Percentiles rank a stretch among this genome's conserved stretches.
Conservation (phyloP, 1,140 invertebrate genomes). For the Dinoponera quadriceps region DNA sequence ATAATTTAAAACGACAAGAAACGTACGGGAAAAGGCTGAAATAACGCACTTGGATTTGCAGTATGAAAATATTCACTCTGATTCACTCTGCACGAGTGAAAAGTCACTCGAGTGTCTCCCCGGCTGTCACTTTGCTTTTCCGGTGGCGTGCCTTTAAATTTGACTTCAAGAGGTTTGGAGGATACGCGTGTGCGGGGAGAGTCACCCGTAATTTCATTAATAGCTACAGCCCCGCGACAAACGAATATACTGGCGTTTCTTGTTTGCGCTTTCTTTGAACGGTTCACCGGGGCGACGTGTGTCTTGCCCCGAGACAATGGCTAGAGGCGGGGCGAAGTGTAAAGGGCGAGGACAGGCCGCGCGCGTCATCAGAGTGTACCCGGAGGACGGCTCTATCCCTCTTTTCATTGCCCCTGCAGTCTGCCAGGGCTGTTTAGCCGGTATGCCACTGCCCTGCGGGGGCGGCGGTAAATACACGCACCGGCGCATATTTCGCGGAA, state of each 20-base stretch:
- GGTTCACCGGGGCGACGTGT: not conserved
- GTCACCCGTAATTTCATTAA: too few relatives aligned
- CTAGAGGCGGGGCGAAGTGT: not conserved
- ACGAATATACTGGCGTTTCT: not conserved
- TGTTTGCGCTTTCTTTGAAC: not conserved
- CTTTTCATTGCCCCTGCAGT: not conserved
- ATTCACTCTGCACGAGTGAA: too few relatives aligned
- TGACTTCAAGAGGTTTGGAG: too few relatives aligned
- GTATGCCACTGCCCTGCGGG: slow-evolving; percentile 13
- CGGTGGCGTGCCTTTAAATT: too few relatives aligned
- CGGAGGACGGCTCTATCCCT: slow-evolving; percentile 11
- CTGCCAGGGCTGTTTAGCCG: not conserved
- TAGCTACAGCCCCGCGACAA: not conserved
- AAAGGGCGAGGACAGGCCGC: slow-evolving; percentile 2
- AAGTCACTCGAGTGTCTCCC: too few relatives aligned
- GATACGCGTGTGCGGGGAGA: too few relatives aligned
- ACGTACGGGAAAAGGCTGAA: too few relatives aligned
- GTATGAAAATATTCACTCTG: too few relatives aligned
- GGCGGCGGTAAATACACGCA: slow-evolving; percentile 26
- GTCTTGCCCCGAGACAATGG: not conserved
- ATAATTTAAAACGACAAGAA: too few relatives aligned
- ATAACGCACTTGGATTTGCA: too few relatives aligned
- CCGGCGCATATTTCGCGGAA: slow-evolving; percentile 61
- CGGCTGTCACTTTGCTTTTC: too few relatives aligned
- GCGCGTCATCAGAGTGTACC: not conserved